Base-by-base conservation (phyloP, 2,888 invertebrate species). In the Pteria penguin region DNA sequence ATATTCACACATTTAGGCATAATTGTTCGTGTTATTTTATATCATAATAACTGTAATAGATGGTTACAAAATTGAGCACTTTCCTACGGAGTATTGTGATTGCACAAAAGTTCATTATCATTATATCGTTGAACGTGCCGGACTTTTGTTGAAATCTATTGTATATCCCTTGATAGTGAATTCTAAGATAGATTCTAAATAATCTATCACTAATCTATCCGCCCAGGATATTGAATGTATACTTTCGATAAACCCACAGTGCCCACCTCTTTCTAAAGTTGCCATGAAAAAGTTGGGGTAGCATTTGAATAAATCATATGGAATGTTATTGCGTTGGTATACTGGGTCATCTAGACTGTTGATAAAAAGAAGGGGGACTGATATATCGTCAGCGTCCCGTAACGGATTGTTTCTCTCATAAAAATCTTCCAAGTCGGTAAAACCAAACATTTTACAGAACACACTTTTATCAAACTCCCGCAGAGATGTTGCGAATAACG, bases 391-490 rank as follows among this genome's bases (percentile, higher is more conserved):
- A 0, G 86, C 86, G 58, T 90, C 89, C 24, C 90, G 66, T 36
- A 90, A 75, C 1, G 90, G 90, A 52, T 89, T 86, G 72, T 89
- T 89, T 63, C 82, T 80, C 32, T 89, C 89, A 89, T 90, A 90
- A 77, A 87, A 90, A 33, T 87, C 85, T 2, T 86, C 86, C n/a
- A 85, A 72, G 63, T 78, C 78, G 18, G 65, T 33, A 73, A 73
- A 84, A 2, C 81, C 85, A 36, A 84, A 81, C 60, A 85, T 57
- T 74, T 82, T 84, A 52, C 83, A 85, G 76, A 82, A 87, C 5
- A 89, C 84, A 3, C 69, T 54, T 45, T 82, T 76, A 61, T 87
- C 87, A 55, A 88, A 86, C 3, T 87, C 82, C 24, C 72, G 69
- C 33, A 87, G 58, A 0, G 80, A 79, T 80, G 82, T 82, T 2